These are phyloP conservation scores for Drosophila funebris DNA, from an alignment of 1,140 invertebrate genomes.

Conservation along the genomic window DNA sequence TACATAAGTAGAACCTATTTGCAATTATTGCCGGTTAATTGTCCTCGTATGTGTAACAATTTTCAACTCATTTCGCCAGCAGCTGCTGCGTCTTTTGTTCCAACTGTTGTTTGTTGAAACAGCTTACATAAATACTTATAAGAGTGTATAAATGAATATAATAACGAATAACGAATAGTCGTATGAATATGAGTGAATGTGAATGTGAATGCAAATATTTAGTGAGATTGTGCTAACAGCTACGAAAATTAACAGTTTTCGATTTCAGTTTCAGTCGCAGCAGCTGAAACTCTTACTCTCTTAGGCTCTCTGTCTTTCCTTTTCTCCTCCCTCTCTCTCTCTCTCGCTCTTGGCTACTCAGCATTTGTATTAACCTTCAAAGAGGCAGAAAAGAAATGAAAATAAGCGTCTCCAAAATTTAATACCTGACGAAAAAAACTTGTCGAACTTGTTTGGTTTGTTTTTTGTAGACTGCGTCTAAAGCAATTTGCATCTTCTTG, in stretches of 20 bases:
- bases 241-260: slow-evolving; percentile 72
- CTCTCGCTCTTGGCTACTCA: slow-evolving; percentile 9
- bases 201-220: slow-evolving; percentile 60
- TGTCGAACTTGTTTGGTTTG: slow-evolving; percentile 68
- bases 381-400: slow-evolving; percentile 43
- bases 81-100: slow-evolving; percentile 8
- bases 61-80: slow-evolving; percentile 19
- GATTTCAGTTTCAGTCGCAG: slow-evolving; percentile 30
- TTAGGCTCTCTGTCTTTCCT: slow-evolving; percentile 17
- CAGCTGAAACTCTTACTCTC: slow-evolving; percentile 9
- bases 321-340: slow-evolving; percentile 6
- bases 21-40: slow-evolving; percentile 28
- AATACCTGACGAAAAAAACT: slow-evolving; percentile 53
- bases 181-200: slow-evolving; percentile 11
- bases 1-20: slow-evolving; percentile 12
- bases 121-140: slow-evolving; percentile 63
- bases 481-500: slow-evolving; percentile 55
- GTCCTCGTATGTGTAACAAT: slow-evolving; percentile 24
- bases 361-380: slow-evolving; percentile 65
- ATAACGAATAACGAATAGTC: slow-evolving; percentile 19
- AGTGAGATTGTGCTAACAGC: slow-evolving; percentile 62
- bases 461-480: slow-evolving; percentile 7
- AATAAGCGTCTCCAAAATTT: slow-evolving; percentile 46
- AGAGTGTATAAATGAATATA: not conserved
- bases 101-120: slow-evolving; percentile 47